A percentile compares a stretch with the other conserved stretches of the same genome.
Evolutionary conservation across 2,797 vertebrate genomes (phyloP).

Genomic region (Buphagus erythrorhynchus): DNA sequence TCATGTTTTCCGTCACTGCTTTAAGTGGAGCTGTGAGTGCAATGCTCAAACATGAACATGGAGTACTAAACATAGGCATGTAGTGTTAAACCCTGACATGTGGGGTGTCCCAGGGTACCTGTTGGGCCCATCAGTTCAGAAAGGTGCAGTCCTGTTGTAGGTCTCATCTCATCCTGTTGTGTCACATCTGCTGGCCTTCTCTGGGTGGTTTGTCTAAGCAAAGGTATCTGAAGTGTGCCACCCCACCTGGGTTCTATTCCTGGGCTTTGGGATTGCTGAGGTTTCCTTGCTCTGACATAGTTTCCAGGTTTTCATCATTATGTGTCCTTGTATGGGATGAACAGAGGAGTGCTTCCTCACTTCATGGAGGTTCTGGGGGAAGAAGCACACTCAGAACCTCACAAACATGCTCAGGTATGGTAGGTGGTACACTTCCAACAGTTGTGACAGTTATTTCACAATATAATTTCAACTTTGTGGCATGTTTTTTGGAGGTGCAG

Average conservation of each 20-base stretch:
- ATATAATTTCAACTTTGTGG: not conserved
- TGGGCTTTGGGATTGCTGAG: not conserved
- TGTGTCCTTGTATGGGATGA: not conserved
- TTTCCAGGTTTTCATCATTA: not conserved
- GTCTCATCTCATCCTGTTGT: too few species aligned
- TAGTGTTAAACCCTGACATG: not conserved
- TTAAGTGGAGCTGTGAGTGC: not conserved
- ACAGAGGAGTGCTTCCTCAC: not conserved
- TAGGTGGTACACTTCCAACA: not conserved
- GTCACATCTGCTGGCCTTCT: not conserved
- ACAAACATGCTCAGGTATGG: not conserved
- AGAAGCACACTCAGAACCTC: not conserved
- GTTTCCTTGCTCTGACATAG: not conserved
- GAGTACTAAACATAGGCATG: not conserved
- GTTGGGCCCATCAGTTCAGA: not conserved
- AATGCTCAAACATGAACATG: not conserved
- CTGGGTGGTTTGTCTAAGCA: not conserved
- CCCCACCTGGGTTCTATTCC: not conserved
- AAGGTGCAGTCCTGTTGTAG: not conserved
- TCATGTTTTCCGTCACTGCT: not conserved
- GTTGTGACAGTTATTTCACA: not conserved
- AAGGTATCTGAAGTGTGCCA: not conserved
- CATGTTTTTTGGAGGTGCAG: not conserved
- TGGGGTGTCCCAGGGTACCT: not conserved
- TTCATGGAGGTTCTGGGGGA: not conserved